phyloP scores from a whole-genome alignment of 2,797 vertebrate species.

The Masticophis lateralis region DNA sequence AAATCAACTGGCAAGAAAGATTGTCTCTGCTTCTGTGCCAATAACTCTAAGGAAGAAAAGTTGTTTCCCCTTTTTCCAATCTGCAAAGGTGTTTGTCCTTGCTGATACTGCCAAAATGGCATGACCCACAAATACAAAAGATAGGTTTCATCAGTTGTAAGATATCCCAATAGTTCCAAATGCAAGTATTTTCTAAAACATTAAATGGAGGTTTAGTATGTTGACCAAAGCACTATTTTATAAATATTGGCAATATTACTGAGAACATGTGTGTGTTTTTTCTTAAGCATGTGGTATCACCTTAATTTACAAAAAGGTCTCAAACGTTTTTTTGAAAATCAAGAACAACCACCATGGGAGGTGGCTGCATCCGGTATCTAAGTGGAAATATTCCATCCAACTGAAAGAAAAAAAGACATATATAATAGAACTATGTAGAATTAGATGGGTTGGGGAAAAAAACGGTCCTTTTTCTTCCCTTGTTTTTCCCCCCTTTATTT shows the following conservation, averaged over 20 bases:
- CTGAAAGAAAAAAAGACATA: not conserved
- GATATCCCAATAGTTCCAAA: not conserved
- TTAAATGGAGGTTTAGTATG: not conserved
- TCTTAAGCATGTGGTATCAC: not conserved
- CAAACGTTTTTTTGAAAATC: not conserved
- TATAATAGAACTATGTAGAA: not conserved
- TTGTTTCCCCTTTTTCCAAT: not conserved
- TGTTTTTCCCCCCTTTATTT: not conserved
- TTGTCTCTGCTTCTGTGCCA: not conserved
- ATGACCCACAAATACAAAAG: not conserved
- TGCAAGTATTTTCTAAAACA: not conserved
- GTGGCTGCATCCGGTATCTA: not conserved
- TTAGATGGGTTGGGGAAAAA: not conserved
- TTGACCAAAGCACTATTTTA: not conserved
- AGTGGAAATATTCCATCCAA: not conserved
- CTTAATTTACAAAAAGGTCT: not conserved
- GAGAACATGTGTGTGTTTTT: not conserved
- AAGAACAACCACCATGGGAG: not conserved
- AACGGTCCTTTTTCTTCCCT: not conserved
- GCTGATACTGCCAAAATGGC: not conserved
- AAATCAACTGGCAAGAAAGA: not conserved
- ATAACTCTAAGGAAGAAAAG: not conserved
- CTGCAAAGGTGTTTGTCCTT: not conserved
- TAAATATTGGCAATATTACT: not conserved
- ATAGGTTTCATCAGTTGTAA: not conserved